Evolutionary conservation across 2,113 vertebrate species (phyloP), one percentile per base, ranked within the genome.

Genomic region (Sclerurus mexicanus): DNA sequence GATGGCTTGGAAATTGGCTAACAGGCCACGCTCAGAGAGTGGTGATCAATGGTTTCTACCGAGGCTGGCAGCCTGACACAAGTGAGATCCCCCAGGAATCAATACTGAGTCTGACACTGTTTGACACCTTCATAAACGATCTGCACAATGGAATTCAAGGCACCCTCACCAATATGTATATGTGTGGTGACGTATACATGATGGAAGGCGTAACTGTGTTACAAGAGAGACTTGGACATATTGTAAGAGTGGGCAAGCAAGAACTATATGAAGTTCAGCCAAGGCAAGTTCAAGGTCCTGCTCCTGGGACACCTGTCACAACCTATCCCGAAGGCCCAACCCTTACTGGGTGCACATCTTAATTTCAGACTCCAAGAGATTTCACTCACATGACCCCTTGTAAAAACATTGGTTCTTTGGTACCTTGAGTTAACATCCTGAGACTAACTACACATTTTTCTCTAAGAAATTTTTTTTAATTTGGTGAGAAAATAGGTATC

Each of bases 91-190:
- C 12, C 15, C 25, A 64, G 7, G 18, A 37, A 50, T 22, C 21
- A 21, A 10, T 42, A 49, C 2, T 20, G 14, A 27, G 6, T 42
- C 49, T 12, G 39, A 16, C 0, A 1, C 5, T 24, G 18, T 42
- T 33, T 25, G 25, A 47, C 14, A 33, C 31, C 46, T 35, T 83
- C 35, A 37, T 50, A 72, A 77, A 42, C 27, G 8, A 37, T 56
- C 72, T 58, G 24, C 15, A 53, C 14, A 31, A 67, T 17, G n/a
- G 27, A 19, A 62, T 9, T 74, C 25, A 80, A 66, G 67, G 23
- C 46, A 49, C 19, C 24, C 27, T 56, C 20, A n/a, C 27, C 31
- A 56, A 56, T n/a, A 28, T 39, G 15, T 50, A 22, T 33, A 27
- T 44, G 13, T 14, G 7, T 69, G 19, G 8, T 69, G 40, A 75